These are phyloP conservation scores for Tiliacea citrago DNA, from an alignment of 2,888 invertebrate species.

Conservation along the genomic window DNA sequence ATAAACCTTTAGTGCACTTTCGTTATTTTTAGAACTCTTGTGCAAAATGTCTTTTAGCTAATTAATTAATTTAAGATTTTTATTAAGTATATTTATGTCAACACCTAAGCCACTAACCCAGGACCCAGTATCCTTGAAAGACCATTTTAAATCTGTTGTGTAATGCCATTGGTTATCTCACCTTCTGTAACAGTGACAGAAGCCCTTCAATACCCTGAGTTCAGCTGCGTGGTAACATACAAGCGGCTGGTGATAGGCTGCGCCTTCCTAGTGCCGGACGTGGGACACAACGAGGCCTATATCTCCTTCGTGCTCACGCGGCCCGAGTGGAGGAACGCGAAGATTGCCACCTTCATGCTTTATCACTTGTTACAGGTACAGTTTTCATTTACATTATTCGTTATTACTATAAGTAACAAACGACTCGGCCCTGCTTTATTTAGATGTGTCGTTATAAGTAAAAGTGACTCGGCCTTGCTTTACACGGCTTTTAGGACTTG, in stretches of 20 bases:
- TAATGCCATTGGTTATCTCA: no score
- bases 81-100: no score
- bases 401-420: neutral
- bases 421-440: neutral
- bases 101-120: no score
- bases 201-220: slow-evolving; percentile 97
- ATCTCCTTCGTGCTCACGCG: slow-evolving; percentile 97
- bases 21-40: no score
- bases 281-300: slow-evolving; percentile 95
- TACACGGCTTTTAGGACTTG: no score
- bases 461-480: neutral
- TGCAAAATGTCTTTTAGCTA: no score
- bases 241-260: slow-evolving; percentile 96
- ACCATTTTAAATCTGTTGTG: no score
- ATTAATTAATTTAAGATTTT: no score
- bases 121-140: no score
- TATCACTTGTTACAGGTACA: slow-evolving; percentile 95
- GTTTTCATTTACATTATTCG: neutral
- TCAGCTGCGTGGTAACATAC: slow-evolving; percentile 96
- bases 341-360: slow-evolving; percentile 97
- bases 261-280: slow-evolving; percentile 97
- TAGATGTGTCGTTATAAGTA: neutral
- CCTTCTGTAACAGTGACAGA: slow-evolving; percentile 93
- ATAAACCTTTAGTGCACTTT: no score
- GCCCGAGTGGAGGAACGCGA: slow-evolving; percentile 96